Conservation (phyloP, 2,113 vertebrate species). For the Aythya baeri region DNA sequence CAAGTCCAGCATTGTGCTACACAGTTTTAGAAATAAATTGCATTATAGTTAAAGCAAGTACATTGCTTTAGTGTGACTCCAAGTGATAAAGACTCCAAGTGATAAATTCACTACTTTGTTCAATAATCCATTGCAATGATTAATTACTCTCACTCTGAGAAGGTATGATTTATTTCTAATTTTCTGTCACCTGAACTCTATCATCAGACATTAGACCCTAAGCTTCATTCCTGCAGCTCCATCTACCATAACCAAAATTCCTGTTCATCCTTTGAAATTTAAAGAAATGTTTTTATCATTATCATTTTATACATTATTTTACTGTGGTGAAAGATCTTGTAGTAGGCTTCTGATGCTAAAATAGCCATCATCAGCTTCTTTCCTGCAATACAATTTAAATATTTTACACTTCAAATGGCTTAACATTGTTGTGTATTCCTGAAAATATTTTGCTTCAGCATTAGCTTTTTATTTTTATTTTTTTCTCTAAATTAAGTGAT, state of each 20-base stretch:
- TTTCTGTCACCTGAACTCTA: not conserved
- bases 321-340: not conserved
- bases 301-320: not conserved
- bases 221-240: not conserved
- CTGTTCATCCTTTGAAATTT: not conserved
- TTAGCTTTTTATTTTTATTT: not conserved
- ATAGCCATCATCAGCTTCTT: not conserved
- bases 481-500: not conserved
- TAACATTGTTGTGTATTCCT: not conserved
- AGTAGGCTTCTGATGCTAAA: not conserved
- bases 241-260: not conserved
- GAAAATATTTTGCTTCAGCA: not conserved
- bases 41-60: not conserved
- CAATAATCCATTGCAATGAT: slow-evolving; percentile 26
- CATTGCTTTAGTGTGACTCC: no score
- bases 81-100: slow-evolving; percentile 10
- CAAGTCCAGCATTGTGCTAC: not conserved
- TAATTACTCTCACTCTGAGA: slow-evolving; percentile 19
- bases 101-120: slow-evolving; percentile 35
- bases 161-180: slow-evolving; percentile 22
- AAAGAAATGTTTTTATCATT: not conserved
- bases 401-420: not conserved
- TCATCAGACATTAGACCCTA: not conserved
- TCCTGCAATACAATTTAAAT: not conserved
- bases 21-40: slow-evolving; percentile 12